Percentiles rank a stretch among this genome's conserved stretches.
Conservation (phyloP, 2,888 invertebrate genomes). For the Euspilapteryx auroguttella region DNA sequence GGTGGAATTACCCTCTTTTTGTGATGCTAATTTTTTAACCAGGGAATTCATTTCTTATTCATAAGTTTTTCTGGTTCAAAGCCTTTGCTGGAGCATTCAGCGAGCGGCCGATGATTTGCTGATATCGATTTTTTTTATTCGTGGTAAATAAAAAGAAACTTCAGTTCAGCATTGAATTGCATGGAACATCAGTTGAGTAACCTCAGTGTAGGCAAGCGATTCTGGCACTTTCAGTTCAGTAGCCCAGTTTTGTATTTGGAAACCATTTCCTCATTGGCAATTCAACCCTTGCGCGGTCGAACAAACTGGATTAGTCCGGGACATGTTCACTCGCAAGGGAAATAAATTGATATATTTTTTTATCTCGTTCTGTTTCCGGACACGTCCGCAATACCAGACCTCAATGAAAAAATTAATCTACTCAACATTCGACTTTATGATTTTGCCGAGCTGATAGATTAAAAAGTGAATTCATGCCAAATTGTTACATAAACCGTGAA, state of each 20-base stretch:
- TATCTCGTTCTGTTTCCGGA: constrained; percentile 31
- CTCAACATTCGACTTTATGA: constrained; percentile 2
- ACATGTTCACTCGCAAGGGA: constrained; percentile 52
- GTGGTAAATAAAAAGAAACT: no score
- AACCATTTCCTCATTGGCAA: constrained; percentile 46
- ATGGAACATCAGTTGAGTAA: no score
- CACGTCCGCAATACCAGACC: constrained; percentile 37
- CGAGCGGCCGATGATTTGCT: constrained; percentile 42
- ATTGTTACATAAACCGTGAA: not conserved
- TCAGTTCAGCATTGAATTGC: no score
- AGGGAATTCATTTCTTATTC: constrained; percentile 61
- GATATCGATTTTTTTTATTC: constrained; percentile 18
- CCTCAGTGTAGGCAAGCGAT: no score
- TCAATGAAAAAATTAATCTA: constrained; percentile 28
- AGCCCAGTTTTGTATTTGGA: constrained; percentile 47
- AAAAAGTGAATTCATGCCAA: no score
- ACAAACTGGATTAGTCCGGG: constrained; percentile 56
- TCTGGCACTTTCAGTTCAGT: no score
- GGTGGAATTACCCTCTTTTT: constrained; percentile 57
- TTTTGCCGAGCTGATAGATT: not conserved
- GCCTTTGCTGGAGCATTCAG: constrained; percentile 49
- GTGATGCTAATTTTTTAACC: constrained; percentile 60
- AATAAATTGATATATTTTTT: constrained; percentile 53
- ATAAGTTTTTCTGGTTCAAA: constrained; percentile 57
- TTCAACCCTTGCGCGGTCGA: constrained; percentile 57